Conservation (phyloP, 2,113 vertebrate genomes). For the Silurus glanis region DNA sequence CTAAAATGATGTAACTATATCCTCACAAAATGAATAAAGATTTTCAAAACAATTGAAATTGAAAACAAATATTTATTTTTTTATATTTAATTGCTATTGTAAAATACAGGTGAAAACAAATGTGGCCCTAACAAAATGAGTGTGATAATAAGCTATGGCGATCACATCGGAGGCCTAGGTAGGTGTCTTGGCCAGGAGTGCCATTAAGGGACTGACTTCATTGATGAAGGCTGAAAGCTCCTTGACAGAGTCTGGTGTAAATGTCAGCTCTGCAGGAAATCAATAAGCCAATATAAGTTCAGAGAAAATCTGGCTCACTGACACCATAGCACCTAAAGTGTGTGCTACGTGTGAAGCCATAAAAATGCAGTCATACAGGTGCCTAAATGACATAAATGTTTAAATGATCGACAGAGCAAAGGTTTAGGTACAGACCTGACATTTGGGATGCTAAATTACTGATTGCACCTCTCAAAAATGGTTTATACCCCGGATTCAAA, state of each 20-base stretch:
- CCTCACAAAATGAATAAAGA: not conserved
- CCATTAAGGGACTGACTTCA: conserved; percentile 47
- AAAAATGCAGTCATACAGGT: not conserved
- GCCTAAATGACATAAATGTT: not conserved
- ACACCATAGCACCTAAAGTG: conserved; percentile 2
- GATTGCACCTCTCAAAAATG: not conserved
- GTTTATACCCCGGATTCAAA: not conserved
- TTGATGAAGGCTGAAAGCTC: conserved; percentile 47
- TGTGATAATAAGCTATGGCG: not conserved
- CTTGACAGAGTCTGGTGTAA: conserved; percentile 54
- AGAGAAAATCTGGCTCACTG: conserved; percentile 28
- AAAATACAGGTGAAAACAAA: not conserved
- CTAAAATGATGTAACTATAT: not conserved
- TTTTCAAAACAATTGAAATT: not conserved
- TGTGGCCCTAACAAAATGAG: not conserved
- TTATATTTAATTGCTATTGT: not conserved
- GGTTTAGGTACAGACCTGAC: not conserved
- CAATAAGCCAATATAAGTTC: conserved; percentile 48
- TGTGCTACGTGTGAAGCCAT: conserved; percentile 9
- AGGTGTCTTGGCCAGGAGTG: conserved; percentile 29
- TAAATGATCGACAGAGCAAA: not conserved
- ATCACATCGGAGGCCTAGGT: conserved; percentile 7
- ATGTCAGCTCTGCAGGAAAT: conserved; percentile 52
- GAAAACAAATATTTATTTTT: too few species aligned
- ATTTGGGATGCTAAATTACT: not conserved